phyloP scores from a whole-genome alignment of 2,797 vertebrate genomes.

The Lutjanus argentimaculatus region DNA sequence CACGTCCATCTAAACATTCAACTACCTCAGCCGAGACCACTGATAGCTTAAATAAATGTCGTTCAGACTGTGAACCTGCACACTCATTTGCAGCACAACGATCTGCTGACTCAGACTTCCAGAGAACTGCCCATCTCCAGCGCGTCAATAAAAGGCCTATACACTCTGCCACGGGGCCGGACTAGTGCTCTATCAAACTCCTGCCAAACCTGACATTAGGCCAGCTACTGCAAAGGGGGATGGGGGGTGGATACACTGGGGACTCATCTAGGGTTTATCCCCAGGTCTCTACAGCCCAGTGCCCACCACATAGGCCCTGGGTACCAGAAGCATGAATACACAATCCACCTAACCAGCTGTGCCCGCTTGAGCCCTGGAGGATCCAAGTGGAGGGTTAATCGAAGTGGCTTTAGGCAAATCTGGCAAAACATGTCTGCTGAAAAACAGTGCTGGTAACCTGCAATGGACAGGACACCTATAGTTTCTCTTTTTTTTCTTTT shows the following conservation, averaged over 20 bases:
- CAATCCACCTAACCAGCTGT: slow-evolving; percentile 75
- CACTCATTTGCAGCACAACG: slow-evolving; percentile 62
- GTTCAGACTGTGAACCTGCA: slow-evolving; percentile 50
- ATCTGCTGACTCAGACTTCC: slow-evolving; percentile 81
- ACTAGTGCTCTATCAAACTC: slow-evolving; percentile 74
- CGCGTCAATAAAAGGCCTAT: slow-evolving; percentile 74
- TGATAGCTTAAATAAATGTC: slow-evolving; percentile 63
- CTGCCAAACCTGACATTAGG: slow-evolving; percentile 67
- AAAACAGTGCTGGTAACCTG: slow-evolving; percentile 27
- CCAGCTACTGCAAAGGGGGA: slow-evolving; percentile 43
- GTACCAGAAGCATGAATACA: slow-evolving; percentile 63
- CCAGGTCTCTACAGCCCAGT: slow-evolving; percentile 71
- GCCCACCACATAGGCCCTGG: slow-evolving; percentile 65
- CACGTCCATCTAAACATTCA: slow-evolving; percentile 52
- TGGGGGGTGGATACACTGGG: slow-evolving; percentile 43
- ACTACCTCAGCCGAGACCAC: slow-evolving; percentile 37
- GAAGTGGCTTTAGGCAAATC: slow-evolving; percentile 65
- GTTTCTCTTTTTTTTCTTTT: slow-evolving; percentile 52
- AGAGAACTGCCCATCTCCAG: slow-evolving; percentile 70
- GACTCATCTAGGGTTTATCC: slow-evolving; percentile 70
- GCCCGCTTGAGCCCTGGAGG: slow-evolving; percentile 52
- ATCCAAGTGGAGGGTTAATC: slow-evolving; percentile 57
- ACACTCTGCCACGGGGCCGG: slow-evolving; percentile 60
- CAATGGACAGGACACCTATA: slow-evolving; percentile 40
- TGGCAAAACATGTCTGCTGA: slow-evolving; percentile 51